Base-by-base conservation (phyloP, 2,797 vertebrate species). In the Xerus rutilus region DNA sequence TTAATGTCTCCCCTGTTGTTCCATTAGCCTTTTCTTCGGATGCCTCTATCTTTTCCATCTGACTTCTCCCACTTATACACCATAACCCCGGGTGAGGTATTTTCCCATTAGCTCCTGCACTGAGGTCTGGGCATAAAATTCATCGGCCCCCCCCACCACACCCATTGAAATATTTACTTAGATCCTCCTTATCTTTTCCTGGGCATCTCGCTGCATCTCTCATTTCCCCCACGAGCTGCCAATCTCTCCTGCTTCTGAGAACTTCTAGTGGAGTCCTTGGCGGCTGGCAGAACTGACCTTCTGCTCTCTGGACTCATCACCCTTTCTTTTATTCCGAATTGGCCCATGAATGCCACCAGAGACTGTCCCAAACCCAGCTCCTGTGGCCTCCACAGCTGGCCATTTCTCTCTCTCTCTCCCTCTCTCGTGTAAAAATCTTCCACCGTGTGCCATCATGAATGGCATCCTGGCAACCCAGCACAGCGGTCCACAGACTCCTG, bases 1-100 rank as follows among this genome's bases (percentile, higher is more conserved):
- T 97, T 94, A 95, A 97, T 94, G 86, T 82, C 86, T 96, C 87
- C 81, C 69, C 4, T 39, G 73, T 91, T 45, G 35, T 95, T 85
- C 88, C 93, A 96, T 95, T 95, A 97, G 95, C 70, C 79, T 30
- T 85, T 81, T 57, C 90, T 73, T 78, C 52, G 23, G 85, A 94
- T 86, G 59, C 82, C 47, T 92, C 95, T 96, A 59, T 94, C 93
- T 95, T 69, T 52, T 35, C 54, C 92, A 93, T 89, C 94, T 93
- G 88, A n/a, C 72, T 85, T 81, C 91, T 94, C 92, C 85, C 54
- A 45, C 82, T 85, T 74, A 64, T 32, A 39, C 14, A 7, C 96
- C n/a, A 15, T 90, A 92, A 92, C 95, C 95, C 87, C 1, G 0
- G 79, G 85, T 82, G 64, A 85, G 45, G 85, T 21, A 74, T 86